phyloP scores from a whole-genome alignment of 2,888 invertebrate species.

The Lasioglossum marginatum region DNA sequence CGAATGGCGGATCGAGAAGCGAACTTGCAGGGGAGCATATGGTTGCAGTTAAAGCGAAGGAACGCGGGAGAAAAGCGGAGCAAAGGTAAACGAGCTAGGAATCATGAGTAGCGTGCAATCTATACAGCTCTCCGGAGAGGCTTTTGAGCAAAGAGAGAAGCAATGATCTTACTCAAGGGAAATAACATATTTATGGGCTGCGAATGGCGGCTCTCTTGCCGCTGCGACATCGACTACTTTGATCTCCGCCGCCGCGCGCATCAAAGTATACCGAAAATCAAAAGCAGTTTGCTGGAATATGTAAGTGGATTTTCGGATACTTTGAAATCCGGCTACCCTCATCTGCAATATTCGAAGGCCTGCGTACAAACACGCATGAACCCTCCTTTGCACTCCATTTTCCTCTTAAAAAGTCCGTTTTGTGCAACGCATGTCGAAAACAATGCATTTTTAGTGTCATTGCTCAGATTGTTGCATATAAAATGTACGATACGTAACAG shows the following conservation, averaged over 20 bases:
- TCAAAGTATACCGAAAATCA: conserved; percentile 34
- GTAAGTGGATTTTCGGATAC: conserved; percentile 19
- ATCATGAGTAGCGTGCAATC: conserved; percentile 50
- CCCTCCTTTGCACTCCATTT: background rate
- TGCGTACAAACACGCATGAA: background rate
- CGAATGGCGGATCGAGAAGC: conserved; percentile 3
- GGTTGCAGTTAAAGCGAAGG: conserved; percentile 3
- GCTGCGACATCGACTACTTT: conserved; percentile 26
- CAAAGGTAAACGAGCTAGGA: conserved; percentile 32
- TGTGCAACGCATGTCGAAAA: background rate
- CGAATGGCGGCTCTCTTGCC: conserved; percentile 39
- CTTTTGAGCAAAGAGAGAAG: conserved; percentile 35
- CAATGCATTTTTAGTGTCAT: background rate
- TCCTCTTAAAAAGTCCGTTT: background rate
- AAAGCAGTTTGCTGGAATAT: conserved; percentile 9
- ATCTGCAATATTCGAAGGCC: background rate
- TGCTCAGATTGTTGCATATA: background rate
- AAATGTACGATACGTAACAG: background rate
- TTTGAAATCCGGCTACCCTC: background rate
- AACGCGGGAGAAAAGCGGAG: conserved; percentile 3
- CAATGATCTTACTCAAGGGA: conserved; percentile 52
- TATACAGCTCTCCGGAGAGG: conserved; percentile 32
- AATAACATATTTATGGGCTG: conserved; percentile 56
- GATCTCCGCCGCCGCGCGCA: conserved; percentile 15
- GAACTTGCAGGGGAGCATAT: background rate